Conservation (phyloP, 2,888 invertebrate species). For the Hypomecis punctinalis region DNA sequence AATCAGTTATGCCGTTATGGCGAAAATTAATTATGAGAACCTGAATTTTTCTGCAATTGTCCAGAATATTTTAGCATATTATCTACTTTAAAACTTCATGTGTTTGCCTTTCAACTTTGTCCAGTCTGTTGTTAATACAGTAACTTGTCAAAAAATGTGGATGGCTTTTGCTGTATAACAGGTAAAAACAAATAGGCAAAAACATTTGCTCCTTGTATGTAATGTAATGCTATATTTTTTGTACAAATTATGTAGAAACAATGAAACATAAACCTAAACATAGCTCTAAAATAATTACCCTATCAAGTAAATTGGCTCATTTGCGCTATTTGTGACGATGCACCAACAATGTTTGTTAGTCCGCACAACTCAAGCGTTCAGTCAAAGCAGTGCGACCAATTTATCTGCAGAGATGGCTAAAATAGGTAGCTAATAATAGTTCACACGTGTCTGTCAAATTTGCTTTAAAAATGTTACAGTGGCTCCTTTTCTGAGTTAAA, state of each 20-base stretch:
- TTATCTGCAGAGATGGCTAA: background rate
- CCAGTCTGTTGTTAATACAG: too few species aligned
- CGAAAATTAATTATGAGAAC: too few species aligned
- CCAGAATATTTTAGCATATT: background rate
- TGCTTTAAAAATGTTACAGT: background rate
- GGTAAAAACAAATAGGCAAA: too few species aligned
- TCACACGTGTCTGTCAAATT: background rate
- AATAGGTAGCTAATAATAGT: background rate
- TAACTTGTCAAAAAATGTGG: too few species aligned
- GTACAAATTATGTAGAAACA: background rate
- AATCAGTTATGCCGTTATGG: too few species aligned
- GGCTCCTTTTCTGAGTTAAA: background rate
- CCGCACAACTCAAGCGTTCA: slow-evolving; percentile 35
- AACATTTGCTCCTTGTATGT: too few species aligned
- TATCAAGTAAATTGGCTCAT: slow-evolving; percentile 3
- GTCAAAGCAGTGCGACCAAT: background rate
- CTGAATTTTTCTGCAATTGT: background rate
- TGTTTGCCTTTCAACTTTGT: too few species aligned
- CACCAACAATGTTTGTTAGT: slow-evolving; percentile 40
- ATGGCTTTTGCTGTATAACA: too few species aligned
- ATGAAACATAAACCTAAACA: background rate
- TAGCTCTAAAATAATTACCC: slow-evolving; percentile 5
- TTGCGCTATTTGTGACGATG: slow-evolving; percentile 8
- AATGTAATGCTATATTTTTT: background rate
- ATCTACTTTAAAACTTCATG: too few species aligned